phyloP scores from a whole-genome alignment of 1,140 invertebrate genomes.

The Diuraphis noxia region DNA sequence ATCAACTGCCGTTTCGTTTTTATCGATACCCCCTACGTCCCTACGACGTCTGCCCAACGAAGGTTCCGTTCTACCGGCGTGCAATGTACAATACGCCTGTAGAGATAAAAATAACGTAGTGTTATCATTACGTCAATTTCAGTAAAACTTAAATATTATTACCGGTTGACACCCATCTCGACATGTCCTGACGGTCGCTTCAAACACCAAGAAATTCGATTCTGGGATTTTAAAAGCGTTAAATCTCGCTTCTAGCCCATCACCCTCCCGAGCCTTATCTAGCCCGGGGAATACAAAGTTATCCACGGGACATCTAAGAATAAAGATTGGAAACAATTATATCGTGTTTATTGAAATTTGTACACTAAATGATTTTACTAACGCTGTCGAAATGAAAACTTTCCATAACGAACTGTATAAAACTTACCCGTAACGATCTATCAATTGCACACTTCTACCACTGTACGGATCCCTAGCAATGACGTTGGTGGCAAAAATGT shows the following conservation, averaged over 20 bases:
- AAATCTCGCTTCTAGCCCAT: slow-evolving; percentile 86
- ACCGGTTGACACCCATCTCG: slow-evolving; percentile 85
- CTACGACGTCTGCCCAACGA: slow-evolving; percentile 75
- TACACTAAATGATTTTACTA: not conserved
- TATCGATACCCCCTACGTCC: slow-evolving; percentile 58
- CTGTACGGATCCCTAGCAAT: slow-evolving; percentile 92
- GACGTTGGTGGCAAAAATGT: slow-evolving; percentile 91
- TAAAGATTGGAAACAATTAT: not conserved
- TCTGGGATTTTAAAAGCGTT: slow-evolving; percentile 95
- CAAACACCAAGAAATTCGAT: slow-evolving; percentile 90
- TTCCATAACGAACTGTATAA: not conserved
- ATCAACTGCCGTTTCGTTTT: slow-evolving; percentile 26
- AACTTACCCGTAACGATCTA: slow-evolving; percentile 82
- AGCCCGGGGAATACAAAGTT: slow-evolving; percentile 89
- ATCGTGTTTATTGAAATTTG: not conserved
- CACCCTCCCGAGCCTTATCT: slow-evolving; percentile 80
- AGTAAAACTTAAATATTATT: slow-evolving; percentile 54
- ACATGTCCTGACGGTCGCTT: slow-evolving; percentile 87
- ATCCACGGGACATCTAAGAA: slow-evolving; percentile 81
- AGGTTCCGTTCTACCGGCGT: slow-evolving; percentile 75
- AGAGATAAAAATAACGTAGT: not conserved
- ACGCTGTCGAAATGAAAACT: not conserved
- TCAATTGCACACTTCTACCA: slow-evolving; percentile 83
- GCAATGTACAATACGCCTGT: slow-evolving; percentile 76
- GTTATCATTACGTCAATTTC: not conserved